Evolutionary conservation across 2,888 invertebrate species (phyloP), one percentile per base, ranked within the genome.

Genomic region (Prosapia bicincta): DNA sequence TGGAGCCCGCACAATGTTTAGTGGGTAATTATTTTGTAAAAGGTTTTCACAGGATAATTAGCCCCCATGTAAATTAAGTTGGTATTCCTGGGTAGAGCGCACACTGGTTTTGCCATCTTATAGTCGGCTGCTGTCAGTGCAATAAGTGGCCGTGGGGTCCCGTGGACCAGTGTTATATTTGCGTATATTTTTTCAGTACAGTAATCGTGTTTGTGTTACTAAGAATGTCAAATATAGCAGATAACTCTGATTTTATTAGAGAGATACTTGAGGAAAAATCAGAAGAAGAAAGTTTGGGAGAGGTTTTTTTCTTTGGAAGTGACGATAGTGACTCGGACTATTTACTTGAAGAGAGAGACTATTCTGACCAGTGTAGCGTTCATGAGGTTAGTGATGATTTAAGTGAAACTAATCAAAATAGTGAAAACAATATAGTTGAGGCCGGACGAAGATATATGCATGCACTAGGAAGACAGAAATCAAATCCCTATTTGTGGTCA

Each of bases 401-500:
- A 5, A 26, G 26, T 69, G 69, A 30, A 25, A n/a, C n/a, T n/a
- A n/a, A n/a, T n/a, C n/a, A n/a, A n/a, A n/a, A n/a, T n/a, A n/a
- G n/a, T n/a, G n/a, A n/a, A n/a, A 38, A 15, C 30, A 26, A 24
- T 30, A 10, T 20, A 26, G 24, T 26, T 69, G 69, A 26, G 26
- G 28, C 13, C 20, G 26, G 69, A 69, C 26, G 26, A 30, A 69
- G 26, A 69, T 26, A 69, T 9, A 30, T 30, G 30, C 23, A n/a
- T n/a, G n/a, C n/a, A n/a, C n/a, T n/a, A n/a, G n/a, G n/a, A n/a
- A n/a, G n/a, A n/a, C n/a, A n/a, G n/a, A n/a, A n/a, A n/a, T n/a
- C n/a, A n/a, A n/a, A n/a, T n/a, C n/a, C n/a, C 26, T 69, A 69
- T 69, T 26, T 69, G 26, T 69, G 69, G 69, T 30, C 26, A n/a